These are phyloP conservation scores for Myotis pilosus DNA, from an alignment of 2,797 vertebrate species.

Conservation along the genomic window DNA sequence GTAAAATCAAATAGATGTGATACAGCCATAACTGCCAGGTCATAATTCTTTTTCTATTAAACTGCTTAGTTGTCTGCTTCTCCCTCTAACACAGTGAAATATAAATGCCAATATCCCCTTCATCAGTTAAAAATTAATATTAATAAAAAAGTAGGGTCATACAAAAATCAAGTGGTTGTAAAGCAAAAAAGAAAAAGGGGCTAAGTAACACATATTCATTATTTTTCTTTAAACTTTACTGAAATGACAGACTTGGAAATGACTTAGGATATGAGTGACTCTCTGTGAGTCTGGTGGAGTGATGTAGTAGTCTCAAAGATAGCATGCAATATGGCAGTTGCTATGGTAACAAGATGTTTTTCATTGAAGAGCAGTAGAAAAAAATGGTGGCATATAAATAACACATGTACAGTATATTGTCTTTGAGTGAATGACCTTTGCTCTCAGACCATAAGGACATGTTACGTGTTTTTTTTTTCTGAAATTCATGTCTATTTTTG, in stretches of 20 bases:
- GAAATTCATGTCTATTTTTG: slow-evolving; percentile 76
- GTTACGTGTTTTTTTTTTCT: slow-evolving; percentile 73
- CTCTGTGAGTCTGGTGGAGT: slow-evolving; percentile 75
- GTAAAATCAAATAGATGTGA: slow-evolving; percentile 46
- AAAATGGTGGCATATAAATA: slow-evolving; percentile 85
- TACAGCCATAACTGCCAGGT: neutral
- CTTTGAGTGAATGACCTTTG: slow-evolving; percentile 78
- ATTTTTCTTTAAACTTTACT: slow-evolving; percentile 69
- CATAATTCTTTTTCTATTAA: slow-evolving; percentile 43
- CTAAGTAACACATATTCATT: neutral
- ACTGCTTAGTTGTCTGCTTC: slow-evolving; percentile 1
- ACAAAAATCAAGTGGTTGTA: slow-evolving; percentile 33
- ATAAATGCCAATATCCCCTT: slow-evolving; percentile 43
- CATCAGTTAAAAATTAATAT: slow-evolving; percentile 55
- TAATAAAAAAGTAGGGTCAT: neutral
- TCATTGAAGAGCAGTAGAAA: slow-evolving; percentile 82
- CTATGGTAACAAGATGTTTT: slow-evolving; percentile 86
- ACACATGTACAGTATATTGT: slow-evolving; percentile 82
- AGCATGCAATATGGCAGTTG: slow-evolving; percentile 80
- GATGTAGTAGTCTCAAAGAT: slow-evolving; percentile 78
- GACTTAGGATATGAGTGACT: slow-evolving; percentile 74
- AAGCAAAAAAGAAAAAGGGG: slow-evolving; percentile 33
- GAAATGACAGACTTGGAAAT: slow-evolving; percentile 74
- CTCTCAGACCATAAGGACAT: slow-evolving; percentile 75
- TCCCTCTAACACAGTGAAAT: neutral